These are phyloP conservation scores for Steromphala cineraria DNA, from an alignment of 2,888 invertebrate species.

Conservation along the genomic window DNA sequence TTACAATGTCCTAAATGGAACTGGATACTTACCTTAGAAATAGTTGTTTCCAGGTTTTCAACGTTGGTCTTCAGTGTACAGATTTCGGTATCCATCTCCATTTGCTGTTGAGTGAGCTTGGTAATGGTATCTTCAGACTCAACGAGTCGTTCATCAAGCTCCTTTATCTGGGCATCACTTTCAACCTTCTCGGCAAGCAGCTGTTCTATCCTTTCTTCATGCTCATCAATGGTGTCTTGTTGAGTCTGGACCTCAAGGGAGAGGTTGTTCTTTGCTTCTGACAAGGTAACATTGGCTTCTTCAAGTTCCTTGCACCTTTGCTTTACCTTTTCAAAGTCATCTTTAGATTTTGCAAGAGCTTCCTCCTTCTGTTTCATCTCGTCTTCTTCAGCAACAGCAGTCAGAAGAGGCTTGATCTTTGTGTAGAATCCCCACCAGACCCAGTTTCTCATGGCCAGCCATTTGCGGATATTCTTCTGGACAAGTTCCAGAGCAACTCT, in stretches of 20 bases:
- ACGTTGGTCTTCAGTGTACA: conserved; percentile 97
- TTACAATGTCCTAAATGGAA: too few relatives aligned
- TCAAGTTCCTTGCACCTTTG: conserved; percentile 98
- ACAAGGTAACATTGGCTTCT: conserved; percentile 91
- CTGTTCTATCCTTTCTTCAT: conserved; percentile 95
- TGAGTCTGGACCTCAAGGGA: conserved; percentile 93
- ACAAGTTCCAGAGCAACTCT: conserved; percentile 94
- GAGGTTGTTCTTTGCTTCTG: conserved; percentile 95
- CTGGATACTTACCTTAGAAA: not conserved
- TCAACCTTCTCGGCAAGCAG: conserved; percentile 96
- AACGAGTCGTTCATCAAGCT: conserved; percentile 95
- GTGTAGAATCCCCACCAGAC: conserved; percentile 99
- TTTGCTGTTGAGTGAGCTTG: conserved; percentile 94
- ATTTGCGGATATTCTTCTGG: conserved; percentile 99
- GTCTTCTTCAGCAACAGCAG: conserved; percentile 98
- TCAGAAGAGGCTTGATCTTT: conserved; percentile 87
- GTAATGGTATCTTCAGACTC: conserved; percentile 98
- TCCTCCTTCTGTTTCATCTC: conserved; percentile 97
- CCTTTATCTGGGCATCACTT: conserved; percentile 94
- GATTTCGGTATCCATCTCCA: conserved; percentile 96
- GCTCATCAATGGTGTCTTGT: conserved; percentile 90
- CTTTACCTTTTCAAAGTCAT: conserved; percentile 94
- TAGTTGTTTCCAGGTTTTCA: conserved; percentile 88
- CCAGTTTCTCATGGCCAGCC: conserved; percentile 99
- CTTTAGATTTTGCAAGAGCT: conserved; percentile 95